phyloP scores from a whole-genome alignment of 2,888 invertebrate genomes.

The Nasonia oneida region DNA sequence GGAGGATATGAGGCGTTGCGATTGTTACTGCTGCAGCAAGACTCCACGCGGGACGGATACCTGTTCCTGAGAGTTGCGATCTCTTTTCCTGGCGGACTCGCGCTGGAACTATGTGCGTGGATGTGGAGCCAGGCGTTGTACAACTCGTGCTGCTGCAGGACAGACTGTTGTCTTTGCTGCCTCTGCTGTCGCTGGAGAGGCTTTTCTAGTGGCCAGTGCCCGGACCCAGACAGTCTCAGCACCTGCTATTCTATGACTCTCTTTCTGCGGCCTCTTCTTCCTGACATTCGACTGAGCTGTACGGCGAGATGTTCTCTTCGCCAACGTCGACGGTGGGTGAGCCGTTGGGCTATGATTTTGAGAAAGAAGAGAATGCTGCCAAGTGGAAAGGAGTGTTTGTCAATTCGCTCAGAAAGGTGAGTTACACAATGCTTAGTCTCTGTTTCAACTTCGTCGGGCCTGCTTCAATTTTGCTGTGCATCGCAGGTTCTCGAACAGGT shows the following conservation, averaged over 20 bases:
- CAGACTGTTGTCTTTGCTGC: neutral
- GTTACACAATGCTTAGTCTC: slow-evolving; percentile 54
- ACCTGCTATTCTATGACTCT: slow-evolving; percentile 57
- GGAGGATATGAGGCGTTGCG: neutral
- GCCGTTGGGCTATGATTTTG: slow-evolving; percentile 88
- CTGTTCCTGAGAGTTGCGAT: neutral
- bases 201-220: slow-evolving; percentile 11
- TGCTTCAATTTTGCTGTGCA: neutral
- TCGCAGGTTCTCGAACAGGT: slow-evolving; percentile 93
- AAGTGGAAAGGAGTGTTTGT: slow-evolving; percentile 97
- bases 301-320: slow-evolving; percentile 75
- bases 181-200: neutral
- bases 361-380: slow-evolving; percentile 91
- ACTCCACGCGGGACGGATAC: neutral
- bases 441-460: neutral
- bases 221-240: slow-evolving; percentile 6
- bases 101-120: neutral
- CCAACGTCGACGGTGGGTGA: slow-evolving; percentile 80
- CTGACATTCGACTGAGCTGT: slow-evolving; percentile 45
- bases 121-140: neutral
- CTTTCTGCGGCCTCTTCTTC: slow-evolving; percentile 49
- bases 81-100: neutral
- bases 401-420: slow-evolving; percentile 92
- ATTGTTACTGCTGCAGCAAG: neutral
- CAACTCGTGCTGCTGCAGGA: neutral